phyloP scores from a whole-genome alignment of 2,113 vertebrate genomes.

The Erpornis zantholeuca region DNA sequence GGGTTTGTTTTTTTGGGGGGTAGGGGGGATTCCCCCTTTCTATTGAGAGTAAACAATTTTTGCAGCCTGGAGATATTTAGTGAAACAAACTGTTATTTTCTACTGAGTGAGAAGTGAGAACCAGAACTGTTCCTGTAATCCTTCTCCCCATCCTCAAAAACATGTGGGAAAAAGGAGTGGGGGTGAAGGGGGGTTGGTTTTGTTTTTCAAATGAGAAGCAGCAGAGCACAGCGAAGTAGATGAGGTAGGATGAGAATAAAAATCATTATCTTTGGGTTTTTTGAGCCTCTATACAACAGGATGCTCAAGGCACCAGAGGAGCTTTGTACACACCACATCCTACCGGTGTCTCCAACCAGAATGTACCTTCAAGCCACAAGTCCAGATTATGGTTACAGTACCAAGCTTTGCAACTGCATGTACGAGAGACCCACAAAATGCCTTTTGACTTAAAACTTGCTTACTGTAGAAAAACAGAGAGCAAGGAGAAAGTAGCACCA shows the following conservation, averaged over 20 bases:
- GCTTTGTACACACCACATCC: not conserved
- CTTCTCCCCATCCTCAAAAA: not conserved
- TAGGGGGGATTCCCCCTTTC: not conserved
- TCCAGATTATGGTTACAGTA: not conserved
- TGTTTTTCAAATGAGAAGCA: not conserved
- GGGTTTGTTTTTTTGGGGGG: rapidly evolving
- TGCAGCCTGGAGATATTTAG: not conserved
- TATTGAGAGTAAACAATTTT: not conserved
- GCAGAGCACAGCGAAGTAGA: not conserved
- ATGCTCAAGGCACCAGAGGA: not conserved
- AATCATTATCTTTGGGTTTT: not conserved
- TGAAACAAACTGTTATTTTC: not conserved
- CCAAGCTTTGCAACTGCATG: not conserved
- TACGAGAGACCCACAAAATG: not conserved
- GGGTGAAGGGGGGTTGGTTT: not conserved
- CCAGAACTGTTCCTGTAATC: not conserved
- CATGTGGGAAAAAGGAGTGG: not conserved
- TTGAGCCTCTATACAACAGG: not conserved
- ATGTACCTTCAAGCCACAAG: not conserved
- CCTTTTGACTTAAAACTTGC: not conserved
- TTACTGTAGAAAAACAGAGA: not conserved
- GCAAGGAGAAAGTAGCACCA: not conserved
- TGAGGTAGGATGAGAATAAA: not conserved
- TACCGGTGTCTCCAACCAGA: not conserved
- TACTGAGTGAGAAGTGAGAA: not conserved